Evolutionary conservation across 2,113 vertebrate species (phyloP).

Genomic region (Melanerpes aurifrons): DNA sequence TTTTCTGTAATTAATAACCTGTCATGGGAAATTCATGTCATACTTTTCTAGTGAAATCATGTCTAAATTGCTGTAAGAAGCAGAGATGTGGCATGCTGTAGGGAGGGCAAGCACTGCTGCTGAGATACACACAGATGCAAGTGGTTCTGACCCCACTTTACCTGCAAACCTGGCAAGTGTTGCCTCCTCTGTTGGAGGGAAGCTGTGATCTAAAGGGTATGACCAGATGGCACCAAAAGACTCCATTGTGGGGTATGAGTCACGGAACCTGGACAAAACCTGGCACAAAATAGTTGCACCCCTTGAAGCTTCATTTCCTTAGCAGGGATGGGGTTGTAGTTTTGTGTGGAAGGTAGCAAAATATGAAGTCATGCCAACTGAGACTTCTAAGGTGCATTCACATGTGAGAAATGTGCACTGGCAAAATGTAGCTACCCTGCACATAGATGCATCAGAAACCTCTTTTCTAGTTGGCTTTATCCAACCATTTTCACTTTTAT

Average conservation of each 20-base stretch:
- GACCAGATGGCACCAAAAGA: constrained; percentile 26
- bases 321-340: background rate
- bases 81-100: background rate
- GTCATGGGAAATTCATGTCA: background rate
- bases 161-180: background rate
- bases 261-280: background rate
- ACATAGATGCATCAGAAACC: background rate
- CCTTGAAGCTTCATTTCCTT: constrained; percentile 50
- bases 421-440: accelerated
- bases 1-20: background rate
- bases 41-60: background rate
- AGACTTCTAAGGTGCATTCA: background rate
- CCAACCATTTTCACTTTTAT: background rate
- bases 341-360: background rate
- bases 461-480: background rate
- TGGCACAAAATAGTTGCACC: background rate
- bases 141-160: background rate
- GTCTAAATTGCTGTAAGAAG: background rate
- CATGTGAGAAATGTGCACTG: accelerated
- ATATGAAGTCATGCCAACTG: background rate
- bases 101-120: background rate
- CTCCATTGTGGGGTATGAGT: background rate
- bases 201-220: background rate
- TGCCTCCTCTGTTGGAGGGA: background rate
- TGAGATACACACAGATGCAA: background rate